Evolutionary conservation across 2,797 vertebrate species (phyloP).

Genomic region (Cossypha niveicapilla): DNA sequence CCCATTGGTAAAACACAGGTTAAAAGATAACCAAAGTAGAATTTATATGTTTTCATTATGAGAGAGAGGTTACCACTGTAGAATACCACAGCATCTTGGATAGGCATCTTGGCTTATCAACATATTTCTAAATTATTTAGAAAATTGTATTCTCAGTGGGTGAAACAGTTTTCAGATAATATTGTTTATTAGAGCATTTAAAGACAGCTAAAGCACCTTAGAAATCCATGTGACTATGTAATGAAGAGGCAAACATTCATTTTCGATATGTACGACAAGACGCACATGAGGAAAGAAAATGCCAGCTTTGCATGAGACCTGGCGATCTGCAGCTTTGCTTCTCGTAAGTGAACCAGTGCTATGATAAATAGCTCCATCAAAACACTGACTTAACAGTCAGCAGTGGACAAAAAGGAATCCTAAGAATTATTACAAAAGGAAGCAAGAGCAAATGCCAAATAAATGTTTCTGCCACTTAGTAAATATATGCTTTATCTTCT

Average conservation of each 20-base stretch:
- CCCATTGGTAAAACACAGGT: fast-evolving
- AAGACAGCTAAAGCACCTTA: not conserved
- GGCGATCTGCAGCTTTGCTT: not conserved
- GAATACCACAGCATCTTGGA: not conserved
- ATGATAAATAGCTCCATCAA: not conserved
- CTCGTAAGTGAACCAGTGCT: fast-evolving
- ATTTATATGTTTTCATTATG: not conserved
- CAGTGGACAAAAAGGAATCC: not conserved
- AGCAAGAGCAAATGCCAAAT: not conserved
- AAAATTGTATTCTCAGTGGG: no score
- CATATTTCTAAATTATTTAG: not conserved
- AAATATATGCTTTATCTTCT: not conserved
- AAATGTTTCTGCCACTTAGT: not conserved
- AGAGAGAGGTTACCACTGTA: not conserved
- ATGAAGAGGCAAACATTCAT: not conserved
- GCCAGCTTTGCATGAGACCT: not conserved
- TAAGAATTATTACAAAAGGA: not conserved
- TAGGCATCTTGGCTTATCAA: not conserved
- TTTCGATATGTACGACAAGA: not conserved
- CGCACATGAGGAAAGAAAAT: not conserved
- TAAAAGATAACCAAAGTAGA: not conserved
- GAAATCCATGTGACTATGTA: not conserved
- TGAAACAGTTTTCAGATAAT: not conserved
- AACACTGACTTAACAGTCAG: not conserved
- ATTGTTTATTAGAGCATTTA: not conserved